Evolutionary conservation across 1,140 invertebrate species (phyloP), one percentile per base, ranked within the genome.

Genomic region (Hylyphantes graminicola): DNA sequence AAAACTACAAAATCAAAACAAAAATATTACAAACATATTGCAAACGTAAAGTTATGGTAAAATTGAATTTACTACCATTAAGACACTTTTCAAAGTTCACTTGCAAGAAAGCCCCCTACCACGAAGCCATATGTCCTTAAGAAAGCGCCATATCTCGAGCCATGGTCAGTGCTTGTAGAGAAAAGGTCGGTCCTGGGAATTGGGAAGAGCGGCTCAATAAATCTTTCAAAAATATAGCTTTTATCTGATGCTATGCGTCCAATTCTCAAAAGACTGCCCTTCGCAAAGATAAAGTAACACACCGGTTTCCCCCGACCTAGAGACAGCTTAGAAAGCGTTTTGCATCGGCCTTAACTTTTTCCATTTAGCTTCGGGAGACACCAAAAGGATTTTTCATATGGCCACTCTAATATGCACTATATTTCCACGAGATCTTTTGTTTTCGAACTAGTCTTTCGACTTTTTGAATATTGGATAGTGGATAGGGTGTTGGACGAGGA

Each of bases 181-280:
- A 81, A 81, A 81, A 73, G 68, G 67, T 63, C 68, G 79, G 79
- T 64, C 79, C 35, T 73, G 68, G 79, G 79, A 81, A 81, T 81
- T 81, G 79, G 68, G 73, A 70, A 81, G 79, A 81, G 73, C 79
- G 72, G 79, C 68, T 81, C 79, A 81, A 81, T 81, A 81, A 81
- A 81, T 81, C 79, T 81, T 81, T 81, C 79, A 81, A 81, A 81
- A 81, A 81, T 81, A 81, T 81, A 73, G 79, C 79, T 81, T 81
- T 81, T 81, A 81, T 81, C 79, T 81, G 79, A 81, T 81, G 79
- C 79, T 81, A 59, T 81, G 73, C 73, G 79, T 81, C 73, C 79
- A 73, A 73, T 81, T 73, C 79, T 81, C 79, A 57, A 15, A 13
- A 68, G 79, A 68, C 79, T 73, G 65, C 79, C 79, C 72, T 61